Evolutionary conservation across 2,113 vertebrate species (phyloP).

Genomic region (Gadus chalcogrammus): DNA sequence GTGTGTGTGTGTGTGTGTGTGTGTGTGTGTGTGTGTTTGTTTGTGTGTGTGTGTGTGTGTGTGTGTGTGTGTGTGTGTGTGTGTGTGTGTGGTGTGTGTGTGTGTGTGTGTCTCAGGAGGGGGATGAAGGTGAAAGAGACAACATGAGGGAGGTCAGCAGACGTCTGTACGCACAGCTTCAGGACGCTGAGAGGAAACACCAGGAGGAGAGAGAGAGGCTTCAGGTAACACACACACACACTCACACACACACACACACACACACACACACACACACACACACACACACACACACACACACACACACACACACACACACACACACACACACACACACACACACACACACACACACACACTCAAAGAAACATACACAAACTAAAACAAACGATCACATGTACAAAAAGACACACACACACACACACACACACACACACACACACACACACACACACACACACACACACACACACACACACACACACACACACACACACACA

Average conservation of each 20-base stretch:
- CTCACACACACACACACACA: not conserved
- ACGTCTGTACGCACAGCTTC: slow-evolving; percentile 76
- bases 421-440: not conserved
- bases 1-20: not conserved
- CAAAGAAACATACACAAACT: not conserved
- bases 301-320: not conserved
- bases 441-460: too few relatives aligned
- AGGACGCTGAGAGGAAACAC: slow-evolving; percentile 79
- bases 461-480: not conserved
- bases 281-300: not conserved
- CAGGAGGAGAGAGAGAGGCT: slow-evolving; percentile 78
- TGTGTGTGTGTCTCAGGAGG: slow-evolving; percentile 51
- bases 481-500: not conserved
- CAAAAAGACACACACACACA: not conserved
- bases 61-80: too few relatives aligned
- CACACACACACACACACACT: not conserved
- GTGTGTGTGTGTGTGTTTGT: slow-evolving; percentile 2
- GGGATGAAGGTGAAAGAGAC: slow-evolving; percentile 70
- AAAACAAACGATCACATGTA: too few relatives aligned
- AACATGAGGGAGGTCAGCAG: slow-evolving; percentile 78
- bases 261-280: not conserved
- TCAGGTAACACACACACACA: slow-evolving; percentile 68
- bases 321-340: not conserved
- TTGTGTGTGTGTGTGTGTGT: slow-evolving; percentile 3
- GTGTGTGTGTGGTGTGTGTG: not conserved